A percentile compares a stretch with the other conserved stretches of the same genome.
Evolutionary conservation across 2,888 invertebrate species (phyloP).

Genomic region (Pimpla rufipes): DNA sequence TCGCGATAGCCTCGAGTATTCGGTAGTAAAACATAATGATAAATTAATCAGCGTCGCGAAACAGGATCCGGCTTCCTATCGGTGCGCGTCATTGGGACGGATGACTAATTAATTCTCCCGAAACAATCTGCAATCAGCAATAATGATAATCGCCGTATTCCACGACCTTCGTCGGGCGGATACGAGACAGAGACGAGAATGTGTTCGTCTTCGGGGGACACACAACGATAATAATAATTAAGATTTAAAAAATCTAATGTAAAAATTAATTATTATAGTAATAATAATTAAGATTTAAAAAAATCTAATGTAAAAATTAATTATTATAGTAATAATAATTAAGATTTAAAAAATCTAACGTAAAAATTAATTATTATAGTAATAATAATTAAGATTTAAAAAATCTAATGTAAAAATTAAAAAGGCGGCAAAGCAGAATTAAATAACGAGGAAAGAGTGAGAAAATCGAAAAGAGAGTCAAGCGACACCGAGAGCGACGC

Average conservation of each 20-base stretch:
- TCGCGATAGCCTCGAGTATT: background rate
- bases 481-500: background rate
- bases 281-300: too few relatives aligned
- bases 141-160: background rate
- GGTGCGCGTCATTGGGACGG: background rate
- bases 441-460: slow-evolving; percentile 3
- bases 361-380: background rate
- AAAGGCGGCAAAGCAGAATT: background rate
- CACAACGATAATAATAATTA: background rate
- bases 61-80: slow-evolving; percentile 22
- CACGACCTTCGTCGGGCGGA: background rate
- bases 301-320: background rate
- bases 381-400: too few relatives aligned
- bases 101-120: slow-evolving; percentile 14
- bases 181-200: background rate
- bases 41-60: background rate
- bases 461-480: background rate
- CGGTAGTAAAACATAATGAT: background rate
- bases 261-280: background rate
- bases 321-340: background rate
- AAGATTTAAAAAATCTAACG: too few relatives aligned
- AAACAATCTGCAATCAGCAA: background rate
- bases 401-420: background rate
- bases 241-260: too few relatives aligned
- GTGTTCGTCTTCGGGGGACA: background rate